These are phyloP conservation scores for Caenorhabditis angaria DNA, from an alignment of 2,888 invertebrate genomes.

Conservation along the genomic window DNA sequence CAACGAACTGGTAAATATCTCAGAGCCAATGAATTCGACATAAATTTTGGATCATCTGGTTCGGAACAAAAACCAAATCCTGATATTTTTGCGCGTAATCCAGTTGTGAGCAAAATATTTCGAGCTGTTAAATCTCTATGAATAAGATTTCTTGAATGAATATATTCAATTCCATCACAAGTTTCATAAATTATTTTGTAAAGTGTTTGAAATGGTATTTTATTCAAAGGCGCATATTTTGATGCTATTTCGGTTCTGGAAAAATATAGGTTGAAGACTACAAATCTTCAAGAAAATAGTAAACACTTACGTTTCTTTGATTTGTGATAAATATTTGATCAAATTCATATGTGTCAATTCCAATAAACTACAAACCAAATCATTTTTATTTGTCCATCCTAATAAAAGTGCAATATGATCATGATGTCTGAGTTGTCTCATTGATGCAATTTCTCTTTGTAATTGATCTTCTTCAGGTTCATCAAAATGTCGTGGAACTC, in stretches of 20 bases:
- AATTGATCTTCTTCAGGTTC: constrained; percentile 61
- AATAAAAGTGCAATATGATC: constrained; percentile 58
- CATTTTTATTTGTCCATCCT: constrained; percentile 60
- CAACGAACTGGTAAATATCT: constrained; percentile 55
- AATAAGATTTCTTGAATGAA: constrained; percentile 52
- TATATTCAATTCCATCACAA: constrained; percentile 59
- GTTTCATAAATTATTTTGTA: constrained; percentile 55
- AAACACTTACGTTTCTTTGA: constrained; percentile 52
- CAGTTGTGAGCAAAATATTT: constrained; percentile 59
- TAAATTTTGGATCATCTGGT: constrained; percentile 50
- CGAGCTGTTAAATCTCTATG: constrained; percentile 60
- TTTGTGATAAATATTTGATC: constrained; percentile 57
- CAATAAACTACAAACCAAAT: constrained; percentile 55
- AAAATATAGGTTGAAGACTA: too few species aligned
- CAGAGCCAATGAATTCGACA: constrained; percentile 41
- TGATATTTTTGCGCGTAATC: constrained; percentile 56
- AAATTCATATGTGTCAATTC: constrained; percentile 63
- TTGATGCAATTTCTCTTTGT: constrained; percentile 57
- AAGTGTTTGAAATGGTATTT: constrained; percentile 36
- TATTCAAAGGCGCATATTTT: constrained; percentile 20
- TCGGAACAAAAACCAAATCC: constrained; percentile 61
- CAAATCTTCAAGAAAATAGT: background rate
- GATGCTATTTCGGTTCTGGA: constrained; percentile 20
- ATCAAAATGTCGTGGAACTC: constrained; percentile 54
- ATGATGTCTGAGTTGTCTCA: constrained; percentile 57